Evolutionary conservation across 2,888 invertebrate species (phyloP).

Genomic region (Apotomis betuletana): DNA sequence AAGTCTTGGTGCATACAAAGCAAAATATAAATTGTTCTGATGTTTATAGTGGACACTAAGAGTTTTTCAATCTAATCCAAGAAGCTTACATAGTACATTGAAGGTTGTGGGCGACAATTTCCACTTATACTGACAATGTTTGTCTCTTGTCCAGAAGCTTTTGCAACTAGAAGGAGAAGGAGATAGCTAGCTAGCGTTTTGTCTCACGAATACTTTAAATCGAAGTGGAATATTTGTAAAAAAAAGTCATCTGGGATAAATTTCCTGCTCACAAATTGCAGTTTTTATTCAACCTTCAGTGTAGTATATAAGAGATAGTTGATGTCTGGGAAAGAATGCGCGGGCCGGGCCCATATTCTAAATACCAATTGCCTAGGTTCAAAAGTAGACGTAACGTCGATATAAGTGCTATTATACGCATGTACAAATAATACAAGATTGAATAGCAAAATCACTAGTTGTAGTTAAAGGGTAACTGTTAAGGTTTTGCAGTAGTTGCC

Average conservation of each 20-base stretch:
- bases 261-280: no score
- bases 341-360: constrained; percentile 59
- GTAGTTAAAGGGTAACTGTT: constrained; percentile 57
- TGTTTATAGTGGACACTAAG: background rate
- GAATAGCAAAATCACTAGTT: constrained; percentile 75
- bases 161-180: no score
- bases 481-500: constrained; percentile 56
- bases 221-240: no score
- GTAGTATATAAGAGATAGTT: background rate
- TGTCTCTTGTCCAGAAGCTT: no score
- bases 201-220: no score
- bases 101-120: no score
- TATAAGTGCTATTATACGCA: constrained; percentile 75
- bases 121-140: no score
- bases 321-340: constrained; percentile 7
- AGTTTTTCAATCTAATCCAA: background rate
- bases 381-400: constrained; percentile 63
- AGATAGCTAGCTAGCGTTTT: no score
- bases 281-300: no score
- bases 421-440: constrained; percentile 78
- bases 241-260: no score
- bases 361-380: constrained; percentile 69
- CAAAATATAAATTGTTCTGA: constrained; percentile 4
- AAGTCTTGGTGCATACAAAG: background rate
- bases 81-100: no score